Conservation (phyloP, 2,888 invertebrate species). For the Phaedon cochleariae region DNA sequence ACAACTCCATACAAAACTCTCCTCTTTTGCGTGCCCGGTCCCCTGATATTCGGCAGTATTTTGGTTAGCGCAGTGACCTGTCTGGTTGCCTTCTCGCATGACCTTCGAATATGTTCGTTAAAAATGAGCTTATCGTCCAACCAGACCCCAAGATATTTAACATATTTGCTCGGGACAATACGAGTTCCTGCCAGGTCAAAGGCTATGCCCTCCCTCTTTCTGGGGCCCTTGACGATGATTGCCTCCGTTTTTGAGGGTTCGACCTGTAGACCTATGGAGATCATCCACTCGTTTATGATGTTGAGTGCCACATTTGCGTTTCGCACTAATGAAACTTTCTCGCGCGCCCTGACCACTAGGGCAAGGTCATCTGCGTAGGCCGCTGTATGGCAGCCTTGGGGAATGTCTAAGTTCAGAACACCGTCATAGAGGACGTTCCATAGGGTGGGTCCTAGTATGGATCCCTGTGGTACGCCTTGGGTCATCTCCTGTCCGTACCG, state of each 20-base stretch:
- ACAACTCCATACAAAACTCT: background rate
- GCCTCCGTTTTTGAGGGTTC: background rate
- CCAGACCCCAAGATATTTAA: background rate
- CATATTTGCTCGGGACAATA: background rate
- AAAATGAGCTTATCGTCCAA: background rate
- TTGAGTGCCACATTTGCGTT: background rate
- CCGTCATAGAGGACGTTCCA: background rate
- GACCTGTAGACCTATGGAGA: background rate
- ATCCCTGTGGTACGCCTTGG: constrained; percentile 1
- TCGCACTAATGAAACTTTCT: background rate
- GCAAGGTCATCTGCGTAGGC: background rate
- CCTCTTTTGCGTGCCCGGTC: background rate
- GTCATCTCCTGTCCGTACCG: background rate
- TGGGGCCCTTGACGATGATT: background rate
- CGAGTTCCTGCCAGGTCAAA: background rate
- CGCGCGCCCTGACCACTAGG: background rate
- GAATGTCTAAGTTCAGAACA: background rate
- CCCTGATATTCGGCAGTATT: too few species aligned
- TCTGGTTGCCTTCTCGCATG: background rate
- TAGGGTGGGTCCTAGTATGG: background rate
- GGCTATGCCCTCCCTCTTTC: background rate
- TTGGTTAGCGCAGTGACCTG: background rate
- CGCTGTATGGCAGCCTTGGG: background rate
- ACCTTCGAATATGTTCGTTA: background rate
- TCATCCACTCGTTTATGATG: background rate